A percentile compares a stretch with the other conserved stretches of the same genome.
Conservation (phyloP, 1,140 invertebrate genomes). For the Prorops nasuta region DNA sequence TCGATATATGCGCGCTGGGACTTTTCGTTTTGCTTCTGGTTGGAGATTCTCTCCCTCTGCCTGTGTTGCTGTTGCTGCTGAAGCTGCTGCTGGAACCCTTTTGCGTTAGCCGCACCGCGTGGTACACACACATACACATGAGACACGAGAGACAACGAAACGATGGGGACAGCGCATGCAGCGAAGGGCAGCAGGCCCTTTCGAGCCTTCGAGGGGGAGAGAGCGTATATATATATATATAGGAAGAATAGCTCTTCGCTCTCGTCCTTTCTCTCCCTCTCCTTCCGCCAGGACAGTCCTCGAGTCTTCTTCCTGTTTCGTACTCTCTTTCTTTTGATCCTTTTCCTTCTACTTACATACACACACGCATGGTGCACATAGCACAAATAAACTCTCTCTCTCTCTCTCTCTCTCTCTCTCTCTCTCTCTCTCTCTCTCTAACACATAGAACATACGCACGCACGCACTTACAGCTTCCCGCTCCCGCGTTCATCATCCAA, state of each 20-base stretch:
- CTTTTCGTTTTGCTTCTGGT: constrained; percentile 44
- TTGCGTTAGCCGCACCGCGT: constrained; percentile 49
- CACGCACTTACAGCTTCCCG: too few species aligned
- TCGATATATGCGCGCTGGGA: constrained; percentile 41
- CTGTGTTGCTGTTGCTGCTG: constrained; percentile 24
- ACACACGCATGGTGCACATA: too few species aligned
- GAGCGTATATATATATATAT: too few species aligned
- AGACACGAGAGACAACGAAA: constrained; percentile 26
- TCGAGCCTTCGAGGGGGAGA: too few species aligned
- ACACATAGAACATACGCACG: constrained; percentile 15
- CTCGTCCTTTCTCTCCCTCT: constrained; percentile 11
- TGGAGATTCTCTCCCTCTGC: constrained; percentile 45
- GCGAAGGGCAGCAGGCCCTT: too few species aligned
- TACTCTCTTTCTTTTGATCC: constrained; percentile 10
- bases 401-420: constrained; percentile 5
- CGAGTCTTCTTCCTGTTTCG: constrained; percentile 14
- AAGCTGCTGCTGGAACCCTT: constrained; percentile 31
- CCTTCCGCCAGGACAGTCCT: too few species aligned
- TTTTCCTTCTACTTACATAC: not conserved
- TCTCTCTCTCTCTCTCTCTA: constrained; percentile 11
- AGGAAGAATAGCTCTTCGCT: too few species aligned
- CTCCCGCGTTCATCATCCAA: constrained; percentile 22
- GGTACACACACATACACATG: constrained; percentile 37
- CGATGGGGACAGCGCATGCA: constrained; percentile 36
- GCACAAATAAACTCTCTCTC: constrained; percentile 5